Evolutionary conservation across 2,888 invertebrate species (phyloP).

Genomic region (Gari tellinella): DNA sequence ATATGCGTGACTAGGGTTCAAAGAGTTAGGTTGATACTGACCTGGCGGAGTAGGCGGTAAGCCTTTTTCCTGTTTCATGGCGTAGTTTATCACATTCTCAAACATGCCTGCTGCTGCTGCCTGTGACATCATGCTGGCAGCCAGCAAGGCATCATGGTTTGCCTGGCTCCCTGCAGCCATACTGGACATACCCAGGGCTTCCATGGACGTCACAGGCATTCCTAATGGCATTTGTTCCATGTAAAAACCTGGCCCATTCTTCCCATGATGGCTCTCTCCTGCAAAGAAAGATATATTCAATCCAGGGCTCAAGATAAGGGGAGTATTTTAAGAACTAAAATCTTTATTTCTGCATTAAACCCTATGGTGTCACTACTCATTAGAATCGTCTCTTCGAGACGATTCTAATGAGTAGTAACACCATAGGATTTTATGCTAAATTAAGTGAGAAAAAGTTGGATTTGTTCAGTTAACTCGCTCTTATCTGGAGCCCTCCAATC

Average conservation of each 20-base stretch:
- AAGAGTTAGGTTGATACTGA: no score
- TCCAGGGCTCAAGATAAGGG: no score
- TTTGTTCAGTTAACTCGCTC: no score
- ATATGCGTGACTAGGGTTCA: no score
- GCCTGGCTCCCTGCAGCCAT: slow-evolving; percentile 3
- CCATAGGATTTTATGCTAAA: no score
- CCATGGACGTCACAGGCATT: slow-evolving; percentile 43
- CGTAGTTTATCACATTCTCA: slow-evolving; percentile 64
- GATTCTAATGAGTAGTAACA: no score
- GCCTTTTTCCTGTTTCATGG: slow-evolving; percentile 71
- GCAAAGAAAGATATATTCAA: neutral
- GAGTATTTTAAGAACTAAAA: no score
- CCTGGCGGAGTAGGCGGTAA: slow-evolving; percentile 75
- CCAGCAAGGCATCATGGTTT: slow-evolving; percentile 18
- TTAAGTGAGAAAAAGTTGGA: no score
- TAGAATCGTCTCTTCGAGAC: no score
- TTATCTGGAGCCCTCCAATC: no score
- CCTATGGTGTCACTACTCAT: no score
- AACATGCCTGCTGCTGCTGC: slow-evolving; percentile 61
- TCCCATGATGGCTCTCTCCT: slow-evolving; percentile 51
- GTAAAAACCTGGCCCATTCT: slow-evolving; percentile 62
- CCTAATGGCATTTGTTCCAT: slow-evolving; percentile 60
- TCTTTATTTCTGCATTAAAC: no score
- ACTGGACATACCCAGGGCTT: slow-evolving; percentile 32
- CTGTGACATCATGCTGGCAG: slow-evolving; percentile 49